These are phyloP conservation scores for Limnephilus marmoratus DNA, from an alignment of 2,888 invertebrate genomes.

Conservation along the genomic window DNA sequence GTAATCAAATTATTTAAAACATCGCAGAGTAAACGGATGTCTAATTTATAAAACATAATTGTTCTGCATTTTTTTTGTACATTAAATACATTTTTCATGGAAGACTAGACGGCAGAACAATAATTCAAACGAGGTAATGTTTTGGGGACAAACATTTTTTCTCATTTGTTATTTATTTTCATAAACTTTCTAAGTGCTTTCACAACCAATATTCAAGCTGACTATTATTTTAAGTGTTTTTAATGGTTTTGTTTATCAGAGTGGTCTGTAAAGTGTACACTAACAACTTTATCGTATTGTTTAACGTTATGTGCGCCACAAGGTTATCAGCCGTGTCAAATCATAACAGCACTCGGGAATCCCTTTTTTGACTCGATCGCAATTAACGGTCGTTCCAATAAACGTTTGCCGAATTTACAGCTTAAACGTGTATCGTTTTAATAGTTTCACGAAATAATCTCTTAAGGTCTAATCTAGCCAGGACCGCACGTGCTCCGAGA, in stretches of 20 bases:
- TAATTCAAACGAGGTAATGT: not conserved
- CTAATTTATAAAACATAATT: too few relatives aligned
- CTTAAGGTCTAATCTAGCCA: conserved; percentile 64
- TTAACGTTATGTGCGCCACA: not conserved
- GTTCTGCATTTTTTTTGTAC: too few relatives aligned
- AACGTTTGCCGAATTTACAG: conserved; percentile 48
- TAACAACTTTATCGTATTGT: not conserved
- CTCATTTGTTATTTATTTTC: not conserved
- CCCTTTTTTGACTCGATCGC: conserved; percentile 29
- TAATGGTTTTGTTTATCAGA: not conserved
- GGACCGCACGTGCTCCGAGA: conserved; percentile 62
- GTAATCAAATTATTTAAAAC: too few relatives aligned
- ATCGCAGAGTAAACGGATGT: too few relatives aligned
- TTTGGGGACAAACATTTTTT: not conserved
- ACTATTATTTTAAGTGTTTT: not conserved
- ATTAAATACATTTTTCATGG: too few relatives aligned
- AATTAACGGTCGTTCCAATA: conserved; percentile 44
- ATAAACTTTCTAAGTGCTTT: not conserved
- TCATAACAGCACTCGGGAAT: conserved; percentile 30
- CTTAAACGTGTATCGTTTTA: conserved; percentile 41
- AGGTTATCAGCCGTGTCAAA: conserved; percentile 20
- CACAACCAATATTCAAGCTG: not conserved
- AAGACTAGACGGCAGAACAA: not conserved
- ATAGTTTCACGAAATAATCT: conserved; percentile 63
- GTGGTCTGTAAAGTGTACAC: not conserved